Base-by-base conservation (phyloP, 2,888 invertebrate genomes). In the Deilephila porcellus region DNA sequence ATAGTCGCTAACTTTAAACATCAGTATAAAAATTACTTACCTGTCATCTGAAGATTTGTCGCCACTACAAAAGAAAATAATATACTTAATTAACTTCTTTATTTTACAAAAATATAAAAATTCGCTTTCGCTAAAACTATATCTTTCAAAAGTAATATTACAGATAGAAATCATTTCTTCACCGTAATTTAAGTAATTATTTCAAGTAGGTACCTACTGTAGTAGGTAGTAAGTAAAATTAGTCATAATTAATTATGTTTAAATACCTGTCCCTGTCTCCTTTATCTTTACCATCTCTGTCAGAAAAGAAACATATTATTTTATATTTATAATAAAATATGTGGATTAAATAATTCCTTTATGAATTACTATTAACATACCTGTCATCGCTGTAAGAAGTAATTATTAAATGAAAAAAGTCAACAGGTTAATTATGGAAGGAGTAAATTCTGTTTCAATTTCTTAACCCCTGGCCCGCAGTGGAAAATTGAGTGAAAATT, bases 11-110 rank as follows among this genome's bases (percentile, higher is more conserved):
- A n/a, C 4, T n/a, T 1, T 1, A 11, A 19, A 53, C 17, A n/a
- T 4, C 6, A 53, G 14, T 5, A 19, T 8, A 20, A 7, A 17
- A 71, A 60, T 53, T 56, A 37, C 8, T 20, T 72, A 63, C 72
- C 72, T 72, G 20, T 72, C 72, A 37, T 72, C 72, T 0, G 72
- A 63, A 56, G 63, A 64, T 25, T 72, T 72, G 14, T 72, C 72
- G 14, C 17, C 56, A n/a, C 34, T 63, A 45, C 19, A 52, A 25
- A 29, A 32, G 34, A 56, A 53, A 32, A 5, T 17, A 32, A 56
- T 56, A 5, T 32, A 52, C 29, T 34, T 32, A 59, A 29, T 11
- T 3, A 17, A 29, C 1, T n/a, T n/a, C 19, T 19, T 8, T 29
- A 53, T 70, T 32, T 14, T 45, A 45, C 45, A 11, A 14, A 45